Base-by-base conservation (phyloP, 2,797 vertebrate genomes). In the Bradypus variegatus region DNA sequence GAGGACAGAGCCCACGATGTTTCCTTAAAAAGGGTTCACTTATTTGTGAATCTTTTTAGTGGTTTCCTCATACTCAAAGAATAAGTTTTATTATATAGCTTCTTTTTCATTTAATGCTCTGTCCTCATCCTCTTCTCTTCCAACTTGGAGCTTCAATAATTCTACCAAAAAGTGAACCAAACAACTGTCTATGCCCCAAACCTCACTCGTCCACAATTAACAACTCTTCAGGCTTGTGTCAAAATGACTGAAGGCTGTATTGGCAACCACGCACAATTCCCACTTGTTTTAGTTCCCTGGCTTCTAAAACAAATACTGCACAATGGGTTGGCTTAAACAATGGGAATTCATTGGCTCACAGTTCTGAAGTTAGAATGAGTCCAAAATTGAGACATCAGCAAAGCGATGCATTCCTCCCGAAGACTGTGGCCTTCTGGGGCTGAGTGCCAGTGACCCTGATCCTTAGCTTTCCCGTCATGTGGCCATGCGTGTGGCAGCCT, bases 181-280 rank as follows among this genome's bases (percentile, higher is more conserved):
- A 41, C 36, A 29, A 76, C 29, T 19, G 3, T 29, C 33, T 19
- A 29, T 2, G 25, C 41, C 93, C 55, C 36, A 31, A 65, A 25
- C 41, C 55, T 65, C 11, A 0, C 29, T 65, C 23, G 0, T 29
- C 58, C 86, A 31, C 27, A 16, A 6, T 2, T 5, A 25, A 10
- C 31, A 45, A 18, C 38, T 36, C 65, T 53, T n/a, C 50, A 36
- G 33, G 55, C 27, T 33, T 14, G 29, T 45, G 33, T 41, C 45
- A n/a, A 60, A 18, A 48, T 5, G 8, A 86, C 72, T 48, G 25
- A 70, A 29, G 27, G 33, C 23, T 50, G 19, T 25, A 1, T 2
- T 4, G 29, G 64, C n/a, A 27, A 5, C 6, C 14, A 3, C 0
- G 5, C 21, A 58, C 1, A 58, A 58, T 58, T 23, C 58, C 58